phyloP scores from a whole-genome alignment of 2,888 invertebrate genomes.

The Nomada ruficornis region DNA sequence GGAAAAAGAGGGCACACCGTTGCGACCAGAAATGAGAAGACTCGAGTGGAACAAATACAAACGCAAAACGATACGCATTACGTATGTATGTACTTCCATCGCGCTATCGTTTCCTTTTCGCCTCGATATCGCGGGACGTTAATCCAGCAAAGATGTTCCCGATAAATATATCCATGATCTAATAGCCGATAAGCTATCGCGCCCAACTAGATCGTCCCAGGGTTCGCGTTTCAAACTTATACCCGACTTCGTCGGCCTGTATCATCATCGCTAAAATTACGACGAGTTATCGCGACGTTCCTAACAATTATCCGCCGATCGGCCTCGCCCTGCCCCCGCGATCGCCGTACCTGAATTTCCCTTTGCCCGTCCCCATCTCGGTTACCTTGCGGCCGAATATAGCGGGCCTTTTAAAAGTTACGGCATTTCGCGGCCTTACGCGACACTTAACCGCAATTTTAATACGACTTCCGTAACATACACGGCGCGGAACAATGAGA shows the following conservation, averaged over 20 bases:
- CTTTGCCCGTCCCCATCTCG: constrained; percentile 18
- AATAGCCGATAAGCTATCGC: constrained; percentile 74
- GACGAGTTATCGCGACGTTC: constrained; percentile 50
- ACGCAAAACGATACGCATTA: constrained; percentile 11
- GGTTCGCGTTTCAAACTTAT: constrained; percentile 46
- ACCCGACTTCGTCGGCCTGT: constrained; percentile 31
- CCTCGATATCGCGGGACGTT: constrained; percentile 55
- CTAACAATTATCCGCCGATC: constrained; percentile 26
- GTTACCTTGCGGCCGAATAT: constrained; percentile 20
- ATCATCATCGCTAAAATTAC: constrained; percentile 76
- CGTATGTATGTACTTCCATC: constrained; percentile 1
- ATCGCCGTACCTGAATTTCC: constrained; percentile 23
- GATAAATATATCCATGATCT: constrained; percentile 78
- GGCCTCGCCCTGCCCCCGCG: background rate
- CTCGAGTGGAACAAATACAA: background rate
- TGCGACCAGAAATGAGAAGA: background rate
- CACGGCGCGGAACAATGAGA: constrained; percentile 16
- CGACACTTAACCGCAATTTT: background rate
- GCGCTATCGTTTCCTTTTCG: constrained; percentile 60
- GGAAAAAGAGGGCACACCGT: background rate
- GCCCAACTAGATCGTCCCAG: constrained; percentile 50
- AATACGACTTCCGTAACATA: background rate
- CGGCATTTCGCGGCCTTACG: constrained; percentile 1
- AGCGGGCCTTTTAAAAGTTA: constrained; percentile 10
- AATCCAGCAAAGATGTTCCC: constrained; percentile 51